Conservation (phyloP, 2,888 invertebrate species). For the Nasonia oneida region DNA sequence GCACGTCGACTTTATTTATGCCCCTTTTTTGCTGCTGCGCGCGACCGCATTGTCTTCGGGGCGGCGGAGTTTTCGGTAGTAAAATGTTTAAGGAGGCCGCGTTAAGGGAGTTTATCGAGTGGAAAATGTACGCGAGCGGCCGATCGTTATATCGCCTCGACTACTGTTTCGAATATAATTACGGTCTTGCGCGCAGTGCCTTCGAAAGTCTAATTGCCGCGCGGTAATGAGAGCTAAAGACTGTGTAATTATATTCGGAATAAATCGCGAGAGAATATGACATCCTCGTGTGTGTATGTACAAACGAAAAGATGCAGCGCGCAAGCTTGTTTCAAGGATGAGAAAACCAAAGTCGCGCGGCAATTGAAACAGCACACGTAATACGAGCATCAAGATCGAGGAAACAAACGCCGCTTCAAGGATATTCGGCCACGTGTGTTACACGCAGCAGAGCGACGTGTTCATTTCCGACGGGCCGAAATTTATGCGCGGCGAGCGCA, state of each 20-base stretch:
- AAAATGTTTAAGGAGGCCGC: not conserved
- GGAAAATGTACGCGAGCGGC: slow-evolving; percentile 13
- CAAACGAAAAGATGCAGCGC: not conserved
- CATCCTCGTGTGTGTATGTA: not conserved
- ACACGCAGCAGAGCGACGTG: slow-evolving; percentile 38
- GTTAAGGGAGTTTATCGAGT: slow-evolving; percentile 51
- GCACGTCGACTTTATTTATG: not conserved
- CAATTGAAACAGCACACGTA: not conserved
- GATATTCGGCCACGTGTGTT: not conserved
- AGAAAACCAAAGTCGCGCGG: slow-evolving; percentile 8
- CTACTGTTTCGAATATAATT: slow-evolving; percentile 24
- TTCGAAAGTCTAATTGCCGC: slow-evolving; percentile 7
- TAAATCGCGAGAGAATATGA: not conserved
- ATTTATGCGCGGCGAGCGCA: slow-evolving; percentile 59
- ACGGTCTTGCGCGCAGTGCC: not conserved
- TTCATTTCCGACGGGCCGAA: slow-evolving; percentile 57
- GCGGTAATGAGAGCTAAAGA: not conserved
- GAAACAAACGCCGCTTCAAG: slow-evolving; percentile 15
- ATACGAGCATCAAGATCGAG: slow-evolving; percentile 43
- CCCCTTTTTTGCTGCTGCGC: not conserved
- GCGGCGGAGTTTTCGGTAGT: slow-evolving; percentile 19
- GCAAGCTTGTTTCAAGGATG: not conserved
- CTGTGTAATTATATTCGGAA: slow-evolving; percentile 13
- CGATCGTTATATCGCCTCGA: not conserved
- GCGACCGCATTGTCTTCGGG: slow-evolving; percentile 32